These are phyloP conservation scores for Polydrusus tereticollis DNA, from an alignment of 2,888 invertebrate genomes.

Conservation along the genomic window DNA sequence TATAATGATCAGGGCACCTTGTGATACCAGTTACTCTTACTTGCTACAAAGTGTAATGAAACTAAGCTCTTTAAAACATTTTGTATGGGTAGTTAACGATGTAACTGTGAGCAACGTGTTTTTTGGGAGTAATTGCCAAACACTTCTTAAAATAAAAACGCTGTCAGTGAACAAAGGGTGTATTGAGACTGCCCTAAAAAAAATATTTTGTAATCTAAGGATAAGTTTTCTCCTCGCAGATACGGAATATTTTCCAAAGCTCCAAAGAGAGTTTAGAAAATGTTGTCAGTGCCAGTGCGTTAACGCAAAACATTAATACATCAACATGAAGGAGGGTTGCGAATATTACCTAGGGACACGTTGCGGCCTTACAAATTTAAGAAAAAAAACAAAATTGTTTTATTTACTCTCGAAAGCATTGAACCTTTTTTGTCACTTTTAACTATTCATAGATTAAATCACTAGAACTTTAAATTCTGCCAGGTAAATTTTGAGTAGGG, in stretches of 20 bases:
- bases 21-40: not conserved
- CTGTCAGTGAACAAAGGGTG: not conserved
- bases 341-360: no score
- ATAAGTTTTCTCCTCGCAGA: not conserved
- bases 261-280: not conserved
- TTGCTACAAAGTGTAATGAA: not conserved
- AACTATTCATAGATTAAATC: no score
- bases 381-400: no score
- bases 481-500: no score
- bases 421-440: no score
- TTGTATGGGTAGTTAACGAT: slow-evolving; percentile 6
- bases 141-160: not conserved
- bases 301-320: no score
- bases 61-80: not conserved
- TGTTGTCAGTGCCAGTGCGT: not conserved
- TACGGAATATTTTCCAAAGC: not conserved
- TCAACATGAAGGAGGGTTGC: no score
- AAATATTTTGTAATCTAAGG: not conserved
- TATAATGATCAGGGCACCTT: not conserved
- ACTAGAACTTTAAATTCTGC: no score
- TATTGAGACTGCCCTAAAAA: not conserved
- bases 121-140: slow-evolving; percentile 5
- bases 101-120: not conserved
- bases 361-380: no score
- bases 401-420: no score